Evolutionary conservation across 37 sponge, comb jelly and placozoan species (phyloP), one percentile per base, ranked within the genome.

Genomic region (Geodia barretti): DNA sequence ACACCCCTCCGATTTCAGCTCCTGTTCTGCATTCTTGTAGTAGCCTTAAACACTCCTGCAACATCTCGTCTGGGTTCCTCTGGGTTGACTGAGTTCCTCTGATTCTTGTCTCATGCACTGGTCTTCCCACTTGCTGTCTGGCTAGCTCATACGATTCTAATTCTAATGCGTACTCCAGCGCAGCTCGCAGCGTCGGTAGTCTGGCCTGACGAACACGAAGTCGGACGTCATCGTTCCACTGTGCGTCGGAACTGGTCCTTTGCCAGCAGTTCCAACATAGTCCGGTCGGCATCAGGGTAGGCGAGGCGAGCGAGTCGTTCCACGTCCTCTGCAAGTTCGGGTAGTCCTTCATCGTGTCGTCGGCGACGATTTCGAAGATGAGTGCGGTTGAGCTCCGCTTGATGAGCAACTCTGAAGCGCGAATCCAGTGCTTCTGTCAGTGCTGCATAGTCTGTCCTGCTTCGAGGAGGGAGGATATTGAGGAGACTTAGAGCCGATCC

Each of bases 201-300:
- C 41, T 37, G 47, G 17, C 19, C 42, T 71, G 82, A 7, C 74
- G 24, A 19, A 72, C 17, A 4, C 63, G 36, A 38, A 81, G 39
- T 54, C 81, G 39, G 14, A 81, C 23, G 28, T 71, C 82, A 73
- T 82, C 82, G 26, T 78, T 42, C 28, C 39, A 59, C 19, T 62
- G 42, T 3, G 73, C 73, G 36, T 82, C 73, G n/a, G 30, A 82
- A 82, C 64, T 73, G 74, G 42, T 82, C 83, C 43, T 60, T 60
- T 59, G 82, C 82, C n/a, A 81, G 66, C 1, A 62, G 5, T 30
- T 72, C 74, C 47, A 35, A 14, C 65, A 72, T 62, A 11, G n/a
- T 28, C 9, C 1, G 39, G 8, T 64, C 43, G 23, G 74, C 66
- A 2, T 60, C 74, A 20, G 74, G 74, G 74, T 82, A 82, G 20